Evolutionary conservation across 2,797 vertebrate genomes (phyloP), one percentile per base, ranked within the genome.

Genomic region (Cephalopachus bancanus): DNA sequence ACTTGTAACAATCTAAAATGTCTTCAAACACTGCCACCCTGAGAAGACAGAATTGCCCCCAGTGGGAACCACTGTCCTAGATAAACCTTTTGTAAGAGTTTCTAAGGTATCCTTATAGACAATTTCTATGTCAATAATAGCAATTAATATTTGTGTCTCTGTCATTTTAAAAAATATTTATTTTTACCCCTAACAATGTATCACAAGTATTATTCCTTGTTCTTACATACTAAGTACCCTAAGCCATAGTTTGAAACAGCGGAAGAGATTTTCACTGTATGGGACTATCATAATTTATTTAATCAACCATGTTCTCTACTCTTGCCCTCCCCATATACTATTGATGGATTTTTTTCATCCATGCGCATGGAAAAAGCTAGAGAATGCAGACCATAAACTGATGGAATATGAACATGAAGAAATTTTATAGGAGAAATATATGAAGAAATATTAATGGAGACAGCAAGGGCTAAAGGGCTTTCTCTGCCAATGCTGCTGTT

Each of bases 401-500:
- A 55, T 57, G 37, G 60, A 12, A 71, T 16, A 26, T 55, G 57
- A 89, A 26, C 67, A 92, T 55, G 16, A 72, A 59, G 44, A 86
- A 16, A 84, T 15, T 67, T n/a, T 1, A 84, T 5, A 60, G 10
- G 2, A 17, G 2, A 24, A 44, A 44, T 44, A 44, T 44, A 44
- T 44, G 44, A 44, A 44, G 44, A 44, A 44, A 44, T 44, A 44
- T 44, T 44, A 44, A 30, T 57, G 51, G 74, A 86, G 28, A 67
- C 1, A 51, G 53, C 75, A n/a, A 92, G 69, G 28, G 59, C 65
- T 14, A 33, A 30, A 65, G 7, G 28, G 75, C 16, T 89, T 76
- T 59, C 26, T 51, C 83, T 74, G 88, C 65, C 71, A 60, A 0
- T 0, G 24, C 6, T 51, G 71, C 44, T 98, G 98, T 49, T 96